phyloP scores from a whole-genome alignment of 1,140 invertebrate genomes.

The Latrodectus geometricus region DNA sequence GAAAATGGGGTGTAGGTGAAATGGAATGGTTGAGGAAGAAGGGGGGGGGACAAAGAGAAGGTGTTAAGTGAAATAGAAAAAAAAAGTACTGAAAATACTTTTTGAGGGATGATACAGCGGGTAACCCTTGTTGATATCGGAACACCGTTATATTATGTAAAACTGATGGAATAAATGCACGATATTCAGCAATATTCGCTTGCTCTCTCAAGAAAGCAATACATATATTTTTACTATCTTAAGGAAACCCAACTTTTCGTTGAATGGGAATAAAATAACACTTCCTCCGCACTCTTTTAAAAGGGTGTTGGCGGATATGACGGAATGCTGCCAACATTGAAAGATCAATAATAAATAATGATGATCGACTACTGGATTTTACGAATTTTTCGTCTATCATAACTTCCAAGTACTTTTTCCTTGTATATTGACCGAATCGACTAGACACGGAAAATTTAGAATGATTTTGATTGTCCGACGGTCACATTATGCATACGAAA shows the following conservation, averaged over 20 bases:
- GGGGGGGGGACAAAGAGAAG: slow-evolving; percentile 3
- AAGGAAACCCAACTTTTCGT: slow-evolving; percentile 21
- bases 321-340: no score
- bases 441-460: no score
- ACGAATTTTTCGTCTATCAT: no score
- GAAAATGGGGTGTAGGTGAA: slow-evolving; percentile 59
- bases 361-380: no score
- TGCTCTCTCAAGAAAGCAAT: slow-evolving; percentile 35
- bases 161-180: slow-evolving; percentile 60
- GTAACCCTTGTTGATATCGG: slow-evolving; percentile 55
- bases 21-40: slow-evolving; percentile 7
- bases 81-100: slow-evolving; percentile 30
- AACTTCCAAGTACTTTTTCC: no score
- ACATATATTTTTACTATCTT: slow-evolving; percentile 38
- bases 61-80: slow-evolving; percentile 61
- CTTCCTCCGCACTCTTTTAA: no score
- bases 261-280: slow-evolving; percentile 28
- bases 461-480: no score
- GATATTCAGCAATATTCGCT: slow-evolving; percentile 22
- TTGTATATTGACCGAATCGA: no score
- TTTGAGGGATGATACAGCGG: slow-evolving; percentile 53
- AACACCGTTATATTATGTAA: slow-evolving; percentile 60
- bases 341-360: no score
- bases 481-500: no score
- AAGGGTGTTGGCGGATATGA: no score